Evolutionary conservation across 2,113 vertebrate genomes (phyloP), one percentile per base, ranked within the genome.

Genomic region (Pandion haliaetus): DNA sequence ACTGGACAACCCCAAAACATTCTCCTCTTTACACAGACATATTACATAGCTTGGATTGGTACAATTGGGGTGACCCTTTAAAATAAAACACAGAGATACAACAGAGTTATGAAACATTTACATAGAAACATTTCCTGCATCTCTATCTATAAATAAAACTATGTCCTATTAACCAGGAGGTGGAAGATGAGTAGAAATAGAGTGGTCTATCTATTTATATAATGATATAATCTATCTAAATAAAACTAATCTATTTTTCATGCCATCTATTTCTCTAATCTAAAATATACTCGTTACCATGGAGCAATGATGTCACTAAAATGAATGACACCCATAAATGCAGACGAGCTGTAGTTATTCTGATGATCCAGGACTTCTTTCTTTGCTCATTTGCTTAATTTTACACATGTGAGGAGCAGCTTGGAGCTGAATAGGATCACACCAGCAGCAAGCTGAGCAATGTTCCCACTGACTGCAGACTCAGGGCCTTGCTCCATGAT

Each of bases 161-260:
- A 78, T 52, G 94, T 96, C 95, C 85, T 97, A 97, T 97, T 96
- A 97, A 95, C 91, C 84, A 91, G 94, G 95, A 97, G 97, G 89
- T 96, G 47, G 91, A 95, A 95, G 94, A 97, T 95, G 96, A 96
- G 97, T 94, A 96, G 97, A 94, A 96, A 97, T 83, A 93, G 89
- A 96, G 95, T 93, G 94, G 93, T 92, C 96, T 93, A 97, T 97
- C 96, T 97, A 93, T 97, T 97, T 94, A 94, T 97, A 84, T 96
- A 97, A 97, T 95, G 96, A 94, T 90, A 94, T 58, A 93, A 97
- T 95, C 94, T 95, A 85, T 97, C 96, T 97, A 96, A 96, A 97
- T 97, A 97, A 97, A 97, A 93, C 91, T 97, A 97, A 97, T 97
- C 94, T 97, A 96, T 97, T 97, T 97, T 96, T 97, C 95, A 97